Base-by-base conservation (phyloP, 92 coral and sea anemone species). In the Epizoanthus ramosus region DNA sequence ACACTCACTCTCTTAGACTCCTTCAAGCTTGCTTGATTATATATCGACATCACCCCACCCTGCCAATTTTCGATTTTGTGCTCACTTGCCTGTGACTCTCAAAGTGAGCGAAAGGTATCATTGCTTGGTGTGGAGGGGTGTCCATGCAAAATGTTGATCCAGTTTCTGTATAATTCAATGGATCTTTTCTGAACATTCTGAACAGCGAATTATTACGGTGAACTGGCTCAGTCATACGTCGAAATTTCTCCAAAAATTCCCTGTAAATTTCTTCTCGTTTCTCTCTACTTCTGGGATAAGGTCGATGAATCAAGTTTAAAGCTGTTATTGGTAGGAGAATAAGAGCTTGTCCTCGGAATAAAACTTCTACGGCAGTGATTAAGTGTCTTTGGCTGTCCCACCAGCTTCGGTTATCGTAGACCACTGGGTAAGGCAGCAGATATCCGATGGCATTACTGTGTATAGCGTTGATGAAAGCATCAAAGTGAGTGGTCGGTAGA, bases 261-360 rank as follows among this genome's bases (percentile, higher is more conserved):
- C 68, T 63, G n/a, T 63, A 63, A 63, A 23, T 35, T 17, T 23
- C 68, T 22, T 23, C 68, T 35, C 13, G 10, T 8, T 35, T 35
- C 68, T 63, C 33, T 63, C 12, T 16, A 7, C 68, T 35, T 5
- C 1, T 6, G 13, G 28, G 17, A 63, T 63, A 63, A 10, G 68
- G 68, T 35, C 68, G 68, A 15, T 63, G 68, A 28, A 8, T 63
- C 68, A 16, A 58, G 23, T 75, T 85, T 5, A 2, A 58, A 2
- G 54, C 83, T 3, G 83, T 65, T 24, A 85, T 68, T 24, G 88
- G 87, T 4, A 76, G 65, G 31, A 61, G 75, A 35, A 85, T 22
- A 21, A 85, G 57, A 15, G 83, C 76, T 56, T 85, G 88, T 3
- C 88, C 83, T 17, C 88, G 70, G 47, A 85, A 85, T 35, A 64